Conservation (phyloP, 1,140 invertebrate species). For the Notospermus geniculatus region DNA sequence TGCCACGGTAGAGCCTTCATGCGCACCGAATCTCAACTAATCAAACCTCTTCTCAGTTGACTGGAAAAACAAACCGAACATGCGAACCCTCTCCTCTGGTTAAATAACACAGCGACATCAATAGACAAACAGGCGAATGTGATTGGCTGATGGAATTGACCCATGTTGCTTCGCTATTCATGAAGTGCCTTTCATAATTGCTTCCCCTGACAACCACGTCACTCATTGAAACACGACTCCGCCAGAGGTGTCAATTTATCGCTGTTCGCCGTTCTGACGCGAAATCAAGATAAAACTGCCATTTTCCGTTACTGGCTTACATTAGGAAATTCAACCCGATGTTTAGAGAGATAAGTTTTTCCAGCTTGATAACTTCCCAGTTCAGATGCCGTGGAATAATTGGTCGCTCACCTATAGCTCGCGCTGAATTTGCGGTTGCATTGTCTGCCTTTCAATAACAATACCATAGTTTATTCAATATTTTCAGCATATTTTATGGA, state of each 20-base stretch:
- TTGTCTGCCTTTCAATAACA: no score
- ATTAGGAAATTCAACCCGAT: background rate
- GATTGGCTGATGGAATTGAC: slow-evolving; percentile 44
- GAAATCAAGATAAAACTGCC: background rate
- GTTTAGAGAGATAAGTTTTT: no score
- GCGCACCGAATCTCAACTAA: no score
- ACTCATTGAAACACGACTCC: slow-evolving; percentile 48
- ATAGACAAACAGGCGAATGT: slow-evolving; percentile 35
- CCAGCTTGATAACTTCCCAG: no score
- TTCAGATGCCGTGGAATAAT: no score
- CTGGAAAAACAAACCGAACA: slow-evolving; percentile 10
- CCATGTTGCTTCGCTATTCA: slow-evolving; percentile 46
- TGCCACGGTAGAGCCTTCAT: no score
- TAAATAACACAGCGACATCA: slow-evolving; percentile 31
- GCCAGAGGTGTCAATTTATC: slow-evolving; percentile 29
- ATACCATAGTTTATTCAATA: no score
- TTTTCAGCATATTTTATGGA: no score
- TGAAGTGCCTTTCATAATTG: slow-evolving; percentile 41
- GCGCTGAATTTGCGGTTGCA: no score
- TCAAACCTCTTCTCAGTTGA: background rate
- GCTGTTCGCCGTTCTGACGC: background rate
- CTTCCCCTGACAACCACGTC: slow-evolving; percentile 50
- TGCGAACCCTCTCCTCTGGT: background rate
- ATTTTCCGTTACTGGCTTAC: background rate
- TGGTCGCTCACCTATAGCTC: no score